Base-by-base conservation (phyloP, 2,888 invertebrate genomes). In the Drosophila merina region DNA sequence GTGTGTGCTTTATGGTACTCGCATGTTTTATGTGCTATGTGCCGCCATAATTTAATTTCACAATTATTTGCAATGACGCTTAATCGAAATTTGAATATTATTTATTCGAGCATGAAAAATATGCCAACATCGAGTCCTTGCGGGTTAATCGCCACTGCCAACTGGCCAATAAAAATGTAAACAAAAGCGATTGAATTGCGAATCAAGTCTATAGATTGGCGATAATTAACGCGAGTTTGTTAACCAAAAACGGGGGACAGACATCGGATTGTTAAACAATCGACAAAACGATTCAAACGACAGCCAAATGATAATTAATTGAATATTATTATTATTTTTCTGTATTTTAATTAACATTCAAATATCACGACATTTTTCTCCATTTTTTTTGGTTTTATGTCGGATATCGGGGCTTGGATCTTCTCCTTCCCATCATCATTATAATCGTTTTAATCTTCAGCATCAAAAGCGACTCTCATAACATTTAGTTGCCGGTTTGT, bases 271-370 rank as follows among this genome's bases (percentile, higher is more conserved):
- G 74, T 54, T 58, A 58, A 51, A 51, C 63, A 77, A 74, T 71
- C 69, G 62, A 58, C 77, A 83, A 79, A 77, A 74, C 70, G 77
- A 36, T 66, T 50, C 56, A 62, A 74, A 64, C 55, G 58, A 60
- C 67, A 71, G 66, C 77, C 72, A 84, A 86, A 81, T 79, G 74
- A 72, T 81, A 86, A 84, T 79, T 84, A 86, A 86, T 77, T 79
- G 52, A 75, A 78, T 75, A 86, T 72, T 49, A 78, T 75, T 80
- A 78, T 57, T 48, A 31, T 25, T 42, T 42, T 25, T 14, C 14
- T 5, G 5, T 40, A 5, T 20, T 58, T 40, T 66, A 77, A 72
- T 73, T 73, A 66, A 71, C 56, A 74, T 56, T 59, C 55, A 47
- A 66, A 71, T 63, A 57, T 40, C 42, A 67, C 64, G 52, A 63